Conservation (phyloP, 2,113 vertebrate species). For the Tinamus guttatus region DNA sequence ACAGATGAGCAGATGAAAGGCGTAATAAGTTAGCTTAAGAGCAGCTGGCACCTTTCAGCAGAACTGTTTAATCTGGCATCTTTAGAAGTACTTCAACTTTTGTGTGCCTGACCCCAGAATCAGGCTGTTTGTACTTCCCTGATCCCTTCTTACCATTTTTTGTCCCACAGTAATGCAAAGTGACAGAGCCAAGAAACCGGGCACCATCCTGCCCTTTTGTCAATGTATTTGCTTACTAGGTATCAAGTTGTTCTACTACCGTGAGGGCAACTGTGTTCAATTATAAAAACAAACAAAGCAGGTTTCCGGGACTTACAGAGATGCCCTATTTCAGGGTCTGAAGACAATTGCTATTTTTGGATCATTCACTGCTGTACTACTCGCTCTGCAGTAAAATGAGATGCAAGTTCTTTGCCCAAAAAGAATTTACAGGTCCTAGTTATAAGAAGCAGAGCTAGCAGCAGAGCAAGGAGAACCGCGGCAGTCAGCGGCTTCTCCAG, state of each 20-base stretch:
- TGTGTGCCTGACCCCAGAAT: not conserved
- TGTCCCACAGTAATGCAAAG: not conserved
- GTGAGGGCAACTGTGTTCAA: not conserved
- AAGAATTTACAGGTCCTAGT: not conserved
- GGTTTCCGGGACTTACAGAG: not conserved
- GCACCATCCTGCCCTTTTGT: not conserved
- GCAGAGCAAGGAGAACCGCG: not conserved
- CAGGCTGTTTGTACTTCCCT: not conserved
- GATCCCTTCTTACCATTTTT: not conserved
- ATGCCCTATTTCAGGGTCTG: not conserved
- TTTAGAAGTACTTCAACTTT: not conserved
- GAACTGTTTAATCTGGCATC: not conserved
- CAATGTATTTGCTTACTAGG: not conserved
- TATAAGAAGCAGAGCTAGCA: not conserved
- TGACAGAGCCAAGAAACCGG: not conserved
- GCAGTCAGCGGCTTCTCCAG: not conserved
- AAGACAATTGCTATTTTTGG: not conserved
- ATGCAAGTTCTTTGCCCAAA: not conserved
- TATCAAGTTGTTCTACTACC: rapidly evolving
- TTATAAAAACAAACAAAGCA: not conserved
- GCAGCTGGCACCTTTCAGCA: slow-evolving; percentile 23
- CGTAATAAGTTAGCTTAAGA: not conserved
- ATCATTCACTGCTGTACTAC: not conserved
- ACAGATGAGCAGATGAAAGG: not conserved
- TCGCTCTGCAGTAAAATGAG: not conserved